Base-by-base conservation (phyloP, 1,140 invertebrate genomes). In the Tetramorium simillimum region DNA sequence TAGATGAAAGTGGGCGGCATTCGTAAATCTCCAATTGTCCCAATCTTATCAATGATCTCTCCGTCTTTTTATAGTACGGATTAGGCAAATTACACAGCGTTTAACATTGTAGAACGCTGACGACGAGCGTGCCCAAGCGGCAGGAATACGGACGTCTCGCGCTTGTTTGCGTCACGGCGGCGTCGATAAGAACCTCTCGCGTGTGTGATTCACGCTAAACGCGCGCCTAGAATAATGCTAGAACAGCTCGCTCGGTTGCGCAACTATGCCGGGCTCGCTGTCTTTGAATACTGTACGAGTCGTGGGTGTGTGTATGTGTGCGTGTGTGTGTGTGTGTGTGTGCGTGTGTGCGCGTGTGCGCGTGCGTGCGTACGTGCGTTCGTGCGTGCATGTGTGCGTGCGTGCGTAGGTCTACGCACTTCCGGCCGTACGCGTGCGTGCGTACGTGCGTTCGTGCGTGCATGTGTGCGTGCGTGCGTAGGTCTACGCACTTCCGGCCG, bases 151-250 rank as follows among this genome's bases (percentile, higher is more conserved):
- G 46, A 46, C 14, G 16, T 18, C 43, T 43, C 21, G 37, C 33
- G 75, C 24, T 33, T 37, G 49, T 70, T 58, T 58, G 63, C 80
- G 40, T 82, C 51, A 60, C 24, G 24, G 12, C 28, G 43, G 21
- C 60, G 16, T 40, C 40, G 65, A 69, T 84, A 84, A 84, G 80
- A 84, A 73, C 69, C 40, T 73, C 69, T 73, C 69, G 77, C 77
- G 67, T 70, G 80, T 60, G 53, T 73, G 69, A 84, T 69, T 84
- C 80, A 84, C 67, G 80, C 53, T 58, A 43, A 58, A 72, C 80
- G 78, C 43, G 51, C 62, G 37, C 40, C 53, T 82, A 58, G 40
- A 46, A 60, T 73, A 82, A 73, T 43, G 67, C 51, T 82, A 60
- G 43, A 73, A 46, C 24, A 84, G 69, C 40, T 60, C 24, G 75